These are phyloP conservation scores for Mnemiopsis leidyi DNA, from an alignment of 37 sponge, comb jelly and placozoan species.

Conservation along the genomic window DNA sequence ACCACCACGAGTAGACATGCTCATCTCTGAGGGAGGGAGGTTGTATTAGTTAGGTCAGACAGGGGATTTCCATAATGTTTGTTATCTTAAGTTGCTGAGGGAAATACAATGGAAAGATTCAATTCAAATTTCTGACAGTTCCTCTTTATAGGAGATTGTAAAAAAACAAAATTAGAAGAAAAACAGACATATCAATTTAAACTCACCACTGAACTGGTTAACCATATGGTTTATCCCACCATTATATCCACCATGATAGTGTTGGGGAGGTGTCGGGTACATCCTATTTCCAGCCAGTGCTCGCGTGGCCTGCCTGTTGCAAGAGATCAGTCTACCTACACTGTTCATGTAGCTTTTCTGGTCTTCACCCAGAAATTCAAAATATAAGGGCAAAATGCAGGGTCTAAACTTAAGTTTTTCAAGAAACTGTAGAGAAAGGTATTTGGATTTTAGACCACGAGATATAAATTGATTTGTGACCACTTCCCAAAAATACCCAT, in stretches of 20 bases:
- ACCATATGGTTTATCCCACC: conserved; percentile 48
- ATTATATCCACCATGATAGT: background rate
- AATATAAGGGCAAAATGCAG: too few relatives aligned
- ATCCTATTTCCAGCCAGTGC: background rate
- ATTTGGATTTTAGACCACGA: too few relatives aligned
- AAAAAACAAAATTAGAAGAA: background rate
- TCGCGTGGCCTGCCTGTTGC: background rate
- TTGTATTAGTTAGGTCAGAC: background rate
- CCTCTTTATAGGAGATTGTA: too few relatives aligned
- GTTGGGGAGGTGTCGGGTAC: conserved; percentile 1
- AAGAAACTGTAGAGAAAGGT: too few relatives aligned
- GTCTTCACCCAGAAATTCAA: too few relatives aligned
- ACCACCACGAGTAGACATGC: conserved; percentile 46
- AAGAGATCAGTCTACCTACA: background rate
- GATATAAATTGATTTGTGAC: too few relatives aligned
- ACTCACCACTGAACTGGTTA: conserved; percentile 65
- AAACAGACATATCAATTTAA: background rate
- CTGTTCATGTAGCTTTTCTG: too few relatives aligned
- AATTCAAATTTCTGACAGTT: background rate
- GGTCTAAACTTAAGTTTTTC: too few relatives aligned
- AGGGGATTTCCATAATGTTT: background rate
- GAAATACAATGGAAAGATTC: background rate
- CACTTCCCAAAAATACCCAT: too few relatives aligned
- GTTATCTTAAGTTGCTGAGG: background rate
- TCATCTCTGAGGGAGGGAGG: conserved; percentile 28